Conservation (phyloP, 2,113 vertebrate species). For the Apistogramma diplotaenia region DNA sequence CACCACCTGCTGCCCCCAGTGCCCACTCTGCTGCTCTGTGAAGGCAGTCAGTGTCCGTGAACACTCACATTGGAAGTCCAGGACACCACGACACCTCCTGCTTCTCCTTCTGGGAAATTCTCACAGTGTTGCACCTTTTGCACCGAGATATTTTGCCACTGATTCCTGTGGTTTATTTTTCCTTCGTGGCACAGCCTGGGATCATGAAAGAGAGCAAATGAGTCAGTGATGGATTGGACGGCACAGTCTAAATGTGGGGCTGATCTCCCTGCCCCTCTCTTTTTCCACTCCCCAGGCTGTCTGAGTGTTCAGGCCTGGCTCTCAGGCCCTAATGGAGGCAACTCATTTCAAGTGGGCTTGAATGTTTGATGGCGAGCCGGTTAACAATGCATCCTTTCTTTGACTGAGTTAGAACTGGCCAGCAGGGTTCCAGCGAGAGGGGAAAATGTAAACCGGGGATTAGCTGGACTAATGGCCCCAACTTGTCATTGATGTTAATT, state of each 20-base stretch:
- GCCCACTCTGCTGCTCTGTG: background rate
- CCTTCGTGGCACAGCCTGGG: constrained; percentile 12
- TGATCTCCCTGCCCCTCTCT: constrained; percentile 31
- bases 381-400: constrained; percentile 76
- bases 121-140: background rate
- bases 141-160: constrained; percentile 30
- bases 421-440: constrained; percentile 74
- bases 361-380: constrained; percentile 69
- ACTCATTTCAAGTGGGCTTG: constrained; percentile 46
- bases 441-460: constrained; percentile 79
- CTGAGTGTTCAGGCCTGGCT: constrained; percentile 55
- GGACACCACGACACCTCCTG: too few species aligned
- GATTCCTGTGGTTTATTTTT: constrained; percentile 22
- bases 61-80: too few species aligned
- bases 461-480: constrained; percentile 77
- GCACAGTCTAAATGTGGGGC: constrained; percentile 51
- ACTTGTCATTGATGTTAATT: constrained; percentile 81
- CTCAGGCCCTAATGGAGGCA: constrained; percentile 64
- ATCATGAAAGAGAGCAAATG: constrained; percentile 63
- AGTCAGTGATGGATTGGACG: constrained; percentile 71
- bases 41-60: too few species aligned
- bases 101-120: too few species aligned
- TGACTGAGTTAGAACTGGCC: constrained; percentile 69
- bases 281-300: constrained; percentile 32
- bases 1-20: background rate